These are phyloP conservation scores for Glaucopsyche alexis DNA, from an alignment of 2,888 invertebrate genomes.

Conservation along the genomic window DNA sequence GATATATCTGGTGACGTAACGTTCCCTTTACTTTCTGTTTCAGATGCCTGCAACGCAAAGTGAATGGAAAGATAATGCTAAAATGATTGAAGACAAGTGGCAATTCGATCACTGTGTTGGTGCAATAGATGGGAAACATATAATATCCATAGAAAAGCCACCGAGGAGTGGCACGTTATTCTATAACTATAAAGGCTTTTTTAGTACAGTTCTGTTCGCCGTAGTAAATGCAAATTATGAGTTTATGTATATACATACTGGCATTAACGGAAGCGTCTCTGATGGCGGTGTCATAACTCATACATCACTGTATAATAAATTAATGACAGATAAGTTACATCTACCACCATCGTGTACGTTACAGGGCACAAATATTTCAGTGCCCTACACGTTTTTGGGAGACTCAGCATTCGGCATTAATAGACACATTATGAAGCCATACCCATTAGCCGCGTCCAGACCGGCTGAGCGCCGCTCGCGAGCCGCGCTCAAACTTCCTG, in stretches of 20 bases:
- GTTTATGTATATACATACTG: too few species aligned
- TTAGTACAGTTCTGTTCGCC: too few species aligned
- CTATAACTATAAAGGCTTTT: slow-evolving; percentile 42
- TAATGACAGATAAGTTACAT: slow-evolving; percentile 21
- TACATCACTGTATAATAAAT: slow-evolving; percentile 28
- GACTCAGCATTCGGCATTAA: too few species aligned
- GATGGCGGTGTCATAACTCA: slow-evolving; percentile 35
- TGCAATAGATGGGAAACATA: slow-evolving; percentile 40
- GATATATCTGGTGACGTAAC: slow-evolving; percentile 28
- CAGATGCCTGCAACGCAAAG: slow-evolving; percentile 25
- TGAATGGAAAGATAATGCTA: slow-evolving; percentile 19
- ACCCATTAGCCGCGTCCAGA: too few species aligned
- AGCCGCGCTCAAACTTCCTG: background rate
- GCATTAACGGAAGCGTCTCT: slow-evolving; percentile 22
- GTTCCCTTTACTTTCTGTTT: slow-evolving; percentile 21
- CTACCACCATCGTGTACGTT: slow-evolving; percentile 28
- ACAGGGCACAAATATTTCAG: too few species aligned
- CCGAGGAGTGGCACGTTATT: slow-evolving; percentile 38
- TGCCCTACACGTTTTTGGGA: too few species aligned
- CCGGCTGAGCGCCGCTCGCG: too few species aligned
- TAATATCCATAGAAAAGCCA: slow-evolving; percentile 40
- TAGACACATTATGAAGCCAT: too few species aligned
- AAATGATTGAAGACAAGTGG: slow-evolving; percentile 37
- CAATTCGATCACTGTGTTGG: slow-evolving; percentile 40
- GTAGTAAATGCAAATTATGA: too few species aligned